A percentile compares a stretch with the other conserved stretches of the same genome.
These are phyloP conservation scores for Hepsetus odoe DNA, from an alignment of 2,113 vertebrate species.

Conservation along the genomic window DNA sequence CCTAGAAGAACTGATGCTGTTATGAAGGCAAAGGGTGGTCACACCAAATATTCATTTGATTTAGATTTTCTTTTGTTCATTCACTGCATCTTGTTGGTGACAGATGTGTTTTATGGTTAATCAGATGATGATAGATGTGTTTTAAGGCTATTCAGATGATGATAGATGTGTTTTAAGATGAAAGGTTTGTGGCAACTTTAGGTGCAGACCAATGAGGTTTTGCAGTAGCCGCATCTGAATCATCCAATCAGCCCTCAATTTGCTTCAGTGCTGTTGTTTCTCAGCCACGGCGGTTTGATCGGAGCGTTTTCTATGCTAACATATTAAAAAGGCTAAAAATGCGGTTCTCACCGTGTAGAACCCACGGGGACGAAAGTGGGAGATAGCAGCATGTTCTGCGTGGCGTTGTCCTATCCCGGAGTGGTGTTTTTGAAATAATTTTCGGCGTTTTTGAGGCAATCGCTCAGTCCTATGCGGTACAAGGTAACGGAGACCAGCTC, in stretches of 20 bases:
- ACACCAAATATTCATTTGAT: too few relatives aligned
- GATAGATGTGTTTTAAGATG: too few relatives aligned
- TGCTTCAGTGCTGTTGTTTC: not conserved
- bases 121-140: not conserved
- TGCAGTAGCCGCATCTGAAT: not conserved
- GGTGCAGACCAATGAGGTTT: not conserved
- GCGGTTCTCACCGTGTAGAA: not conserved
- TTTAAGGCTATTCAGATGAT: not conserved
- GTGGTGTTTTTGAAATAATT: not conserved
- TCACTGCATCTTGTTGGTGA: too few relatives aligned
- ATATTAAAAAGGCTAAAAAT: not conserved
- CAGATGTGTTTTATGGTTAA: too few relatives aligned
- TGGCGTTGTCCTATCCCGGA: not conserved
- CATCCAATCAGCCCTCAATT: not conserved
- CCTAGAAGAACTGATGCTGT: too few relatives aligned
- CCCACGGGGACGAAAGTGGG: not conserved
- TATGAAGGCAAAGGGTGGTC: too few relatives aligned
- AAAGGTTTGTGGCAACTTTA: too few relatives aligned
- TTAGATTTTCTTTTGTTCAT: too few relatives aligned
- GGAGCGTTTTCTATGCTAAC: not conserved
- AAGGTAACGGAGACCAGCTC: not conserved
- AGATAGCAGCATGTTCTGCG: not conserved
- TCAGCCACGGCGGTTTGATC: not conserved
- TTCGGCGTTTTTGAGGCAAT: not conserved
- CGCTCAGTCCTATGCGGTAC: conserved; percentile 18